Evolutionary conservation across 2,113 vertebrate species (phyloP).

Genomic region (Capreolus pygargus): DNA sequence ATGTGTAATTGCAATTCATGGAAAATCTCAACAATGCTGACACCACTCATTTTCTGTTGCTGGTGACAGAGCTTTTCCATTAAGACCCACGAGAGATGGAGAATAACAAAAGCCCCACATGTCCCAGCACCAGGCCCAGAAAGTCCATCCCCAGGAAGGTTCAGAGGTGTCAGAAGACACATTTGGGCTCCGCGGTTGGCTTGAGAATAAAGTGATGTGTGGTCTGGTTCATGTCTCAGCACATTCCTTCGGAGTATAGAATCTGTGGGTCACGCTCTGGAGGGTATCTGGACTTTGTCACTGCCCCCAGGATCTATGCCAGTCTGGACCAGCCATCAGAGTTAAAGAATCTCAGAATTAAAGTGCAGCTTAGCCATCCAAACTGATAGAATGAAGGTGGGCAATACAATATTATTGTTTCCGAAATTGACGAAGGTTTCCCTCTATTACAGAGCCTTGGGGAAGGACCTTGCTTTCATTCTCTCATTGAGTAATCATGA

Average conservation of each 20-base stretch:
- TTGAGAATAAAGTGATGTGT: background rate
- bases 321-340: background rate
- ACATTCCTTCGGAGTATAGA: conserved; percentile 16
- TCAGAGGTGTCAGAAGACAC: conserved; percentile 25
- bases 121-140: background rate
- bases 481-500: background rate
- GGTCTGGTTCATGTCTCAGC: conserved; percentile 19
- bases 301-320: background rate
- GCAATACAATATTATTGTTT: background rate
- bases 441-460: background rate
- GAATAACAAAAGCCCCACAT: background rate
- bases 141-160: background rate
- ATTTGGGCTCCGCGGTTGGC: background rate
- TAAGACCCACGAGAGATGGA: background rate
- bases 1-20: background rate
- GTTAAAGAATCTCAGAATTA: background rate
- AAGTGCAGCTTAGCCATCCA: background rate
- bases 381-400: background rate
- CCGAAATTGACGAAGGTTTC: background rate
- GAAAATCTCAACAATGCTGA: background rate
- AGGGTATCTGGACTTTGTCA: background rate
- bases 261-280: background rate
- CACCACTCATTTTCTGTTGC: conserved; percentile 21
- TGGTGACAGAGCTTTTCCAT: conserved; percentile 22
- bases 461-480: background rate